A percentile compares a stretch with the other conserved stretches of the same genome.
These are phyloP conservation scores for Phalloptychus januarius DNA, from an alignment of 2,797 vertebrate genomes.

Conservation along the genomic window DNA sequence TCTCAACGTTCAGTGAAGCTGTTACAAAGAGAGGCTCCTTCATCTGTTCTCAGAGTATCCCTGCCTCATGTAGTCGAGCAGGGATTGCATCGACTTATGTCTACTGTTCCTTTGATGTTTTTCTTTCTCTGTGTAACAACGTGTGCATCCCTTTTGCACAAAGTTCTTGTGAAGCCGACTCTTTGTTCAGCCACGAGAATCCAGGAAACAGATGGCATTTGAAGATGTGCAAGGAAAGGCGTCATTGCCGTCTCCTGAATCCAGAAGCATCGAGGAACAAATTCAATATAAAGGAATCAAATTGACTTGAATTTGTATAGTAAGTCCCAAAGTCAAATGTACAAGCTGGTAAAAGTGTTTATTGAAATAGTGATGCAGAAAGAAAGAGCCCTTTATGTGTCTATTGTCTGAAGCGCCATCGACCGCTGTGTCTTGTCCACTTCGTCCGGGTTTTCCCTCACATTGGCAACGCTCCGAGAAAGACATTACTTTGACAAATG, in stretches of 20 bases:
- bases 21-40: slow-evolving; percentile 46
- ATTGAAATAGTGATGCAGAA: slow-evolving; percentile 34
- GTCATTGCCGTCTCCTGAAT: slow-evolving; percentile 44
- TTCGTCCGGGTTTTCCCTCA: slow-evolving; percentile 46
- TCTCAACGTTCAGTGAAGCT: slow-evolving; percentile 42
- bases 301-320: slow-evolving; percentile 88
- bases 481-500: slow-evolving; percentile 81
- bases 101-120: slow-evolving; percentile 60
- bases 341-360: slow-evolving; percentile 24
- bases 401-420: slow-evolving; percentile 47
- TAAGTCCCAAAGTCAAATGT: slow-evolving; percentile 54
- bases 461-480: slow-evolving; percentile 67
- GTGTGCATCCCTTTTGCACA: slow-evolving; percentile 20
- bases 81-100: slow-evolving; percentile 41
- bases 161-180: slow-evolving; percentile 49
- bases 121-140: slow-evolving; percentile 44
- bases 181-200: slow-evolving; percentile 39
- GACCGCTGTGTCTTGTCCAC: slow-evolving; percentile 48
- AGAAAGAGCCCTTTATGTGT: slow-evolving; percentile 35
- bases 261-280: slow-evolving; percentile 54
- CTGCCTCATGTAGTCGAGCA: slow-evolving; percentile 29
- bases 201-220: slow-evolving; percentile 46
- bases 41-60: slow-evolving; percentile 35
- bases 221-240: slow-evolving; percentile 28
- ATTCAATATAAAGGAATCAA: slow-evolving; percentile 86